Base-by-base conservation (phyloP, 2,797 vertebrate species). In the Lateolabrax maculatus region DNA sequence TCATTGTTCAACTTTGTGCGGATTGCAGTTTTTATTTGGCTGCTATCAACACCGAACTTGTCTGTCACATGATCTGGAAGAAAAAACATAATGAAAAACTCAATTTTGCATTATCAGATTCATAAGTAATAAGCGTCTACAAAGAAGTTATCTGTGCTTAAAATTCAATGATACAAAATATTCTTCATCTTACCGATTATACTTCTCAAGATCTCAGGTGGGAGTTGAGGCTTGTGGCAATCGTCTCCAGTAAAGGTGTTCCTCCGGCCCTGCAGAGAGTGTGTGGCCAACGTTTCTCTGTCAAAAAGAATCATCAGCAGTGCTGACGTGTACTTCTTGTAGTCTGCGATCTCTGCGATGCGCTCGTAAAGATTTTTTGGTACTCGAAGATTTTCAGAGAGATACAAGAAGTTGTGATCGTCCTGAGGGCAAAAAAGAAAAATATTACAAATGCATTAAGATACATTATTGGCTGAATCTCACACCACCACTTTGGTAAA, bases 1-100 rank as follows among this genome's bases (percentile, higher is more conserved):
- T 94, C 94, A 31, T 95, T 95, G 65, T 95, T 95, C 84, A 95
- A 61, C 88, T 95, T 95, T 39, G 93, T 95, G 46, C 94, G 90
- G 79, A 95, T 94, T 11, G 94, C 93, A 2, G 93, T 92, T 88
- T 93, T 94, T 79, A 95, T 93, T 70, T 90, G 91, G 78, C 90
- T 92, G 64, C 72, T 53, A 37, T 95, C 94, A 1, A 94, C 89
- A 0, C 86, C 90, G 6, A 95, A 95, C 83, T 93, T 94, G n/a
- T 27, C 71, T 6, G 80, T 61, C 52, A 95, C 91, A 1, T 95
- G 94, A 79, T 93, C 93, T 95, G 84, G 19, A 87, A 66, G 68
- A 70, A 70, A 16, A 75, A 56, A 46, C 29, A 83, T 0, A 1
- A 15, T 6, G 18, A 46, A 43, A 18, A 6, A 39, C 2, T 34